A percentile compares a stretch with the other conserved stretches of the same genome.
These are phyloP conservation scores for Channa maculata DNA, from an alignment of 2,113 vertebrate genomes.

Conservation along the genomic window DNA sequence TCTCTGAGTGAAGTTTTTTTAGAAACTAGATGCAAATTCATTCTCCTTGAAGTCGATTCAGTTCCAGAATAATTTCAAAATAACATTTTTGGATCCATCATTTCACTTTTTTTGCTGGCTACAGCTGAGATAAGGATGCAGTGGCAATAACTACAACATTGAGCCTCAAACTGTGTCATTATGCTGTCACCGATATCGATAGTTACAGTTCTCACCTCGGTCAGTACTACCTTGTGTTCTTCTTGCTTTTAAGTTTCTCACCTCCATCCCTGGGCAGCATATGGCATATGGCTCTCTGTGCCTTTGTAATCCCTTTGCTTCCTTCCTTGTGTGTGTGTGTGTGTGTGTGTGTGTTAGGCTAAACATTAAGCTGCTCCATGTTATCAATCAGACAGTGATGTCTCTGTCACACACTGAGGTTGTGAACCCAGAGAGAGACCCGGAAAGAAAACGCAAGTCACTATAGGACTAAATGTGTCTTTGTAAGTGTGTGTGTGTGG, in stretches of 20 bases:
- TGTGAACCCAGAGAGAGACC: slow-evolving; percentile 16
- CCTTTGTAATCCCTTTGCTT: slow-evolving; percentile 65
- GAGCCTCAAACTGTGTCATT: neutral
- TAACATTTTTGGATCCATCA: neutral
- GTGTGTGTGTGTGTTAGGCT: slow-evolving; percentile 62
- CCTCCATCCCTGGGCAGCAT: slow-evolving; percentile 69
- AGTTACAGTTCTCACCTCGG: slow-evolving; percentile 57
- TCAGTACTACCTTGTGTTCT: slow-evolving; percentile 9
- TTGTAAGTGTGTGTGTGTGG: too few species aligned
- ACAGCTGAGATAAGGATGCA: slow-evolving; percentile 3
- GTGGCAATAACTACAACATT: neutral
- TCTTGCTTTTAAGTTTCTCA: slow-evolving; percentile 32
- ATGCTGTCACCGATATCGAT: slow-evolving; percentile 1
- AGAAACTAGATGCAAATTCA: too few species aligned
- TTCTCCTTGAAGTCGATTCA: too few species aligned
- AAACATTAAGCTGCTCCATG: slow-evolving; percentile 83
- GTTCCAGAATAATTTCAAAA: neutral
- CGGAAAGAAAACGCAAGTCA: slow-evolving; percentile 26
- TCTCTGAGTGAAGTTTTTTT: too few species aligned
- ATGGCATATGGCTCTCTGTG: slow-evolving; percentile 47
- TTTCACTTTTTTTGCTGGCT: slow-evolving; percentile 1
- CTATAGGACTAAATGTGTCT: neutral
- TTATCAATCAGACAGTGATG: slow-evolving; percentile 66
- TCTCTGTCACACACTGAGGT: slow-evolving; percentile 50
- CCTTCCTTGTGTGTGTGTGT: slow-evolving; percentile 37